Conservation (phyloP, 1,140 invertebrate genomes). For the Hylyphantes graminicola region DNA sequence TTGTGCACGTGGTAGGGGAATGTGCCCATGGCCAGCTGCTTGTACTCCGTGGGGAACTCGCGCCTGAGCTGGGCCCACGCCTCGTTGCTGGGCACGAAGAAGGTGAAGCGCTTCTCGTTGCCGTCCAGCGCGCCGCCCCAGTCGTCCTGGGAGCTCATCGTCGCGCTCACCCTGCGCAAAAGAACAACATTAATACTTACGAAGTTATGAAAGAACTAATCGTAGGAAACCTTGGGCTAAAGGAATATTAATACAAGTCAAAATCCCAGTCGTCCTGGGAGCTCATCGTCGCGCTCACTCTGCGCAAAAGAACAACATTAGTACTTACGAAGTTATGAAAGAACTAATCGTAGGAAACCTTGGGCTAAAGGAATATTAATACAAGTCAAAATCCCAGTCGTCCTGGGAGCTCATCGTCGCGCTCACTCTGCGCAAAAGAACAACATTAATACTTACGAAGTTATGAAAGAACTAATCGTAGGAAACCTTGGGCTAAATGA, state of each 20-base stretch:
- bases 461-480: no score
- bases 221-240: no score
- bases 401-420: constrained; percentile 63
- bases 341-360: no score
- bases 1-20: constrained; percentile 49
- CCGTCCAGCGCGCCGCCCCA: constrained; percentile 81
- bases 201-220: no score
- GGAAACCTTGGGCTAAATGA: no score
- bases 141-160: constrained; percentile 65
- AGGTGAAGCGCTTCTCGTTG: constrained; percentile 83
- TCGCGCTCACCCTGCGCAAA: constrained; percentile 21
- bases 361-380: no score
- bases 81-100: constrained; percentile 88
- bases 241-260: no score
- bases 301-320: not conserved
- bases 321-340: no score
- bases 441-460: no score
- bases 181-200: no score
- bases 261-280: constrained; percentile 75
- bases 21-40: constrained; percentile 60
- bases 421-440: constrained; percentile 8
- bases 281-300: constrained; percentile 27
- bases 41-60: constrained; percentile 58
- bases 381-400: no score
- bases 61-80: constrained; percentile 73